Evolutionary conservation across 2,797 vertebrate genomes (phyloP).

Genomic region (Cynodonichthys magdalenae): DNA sequence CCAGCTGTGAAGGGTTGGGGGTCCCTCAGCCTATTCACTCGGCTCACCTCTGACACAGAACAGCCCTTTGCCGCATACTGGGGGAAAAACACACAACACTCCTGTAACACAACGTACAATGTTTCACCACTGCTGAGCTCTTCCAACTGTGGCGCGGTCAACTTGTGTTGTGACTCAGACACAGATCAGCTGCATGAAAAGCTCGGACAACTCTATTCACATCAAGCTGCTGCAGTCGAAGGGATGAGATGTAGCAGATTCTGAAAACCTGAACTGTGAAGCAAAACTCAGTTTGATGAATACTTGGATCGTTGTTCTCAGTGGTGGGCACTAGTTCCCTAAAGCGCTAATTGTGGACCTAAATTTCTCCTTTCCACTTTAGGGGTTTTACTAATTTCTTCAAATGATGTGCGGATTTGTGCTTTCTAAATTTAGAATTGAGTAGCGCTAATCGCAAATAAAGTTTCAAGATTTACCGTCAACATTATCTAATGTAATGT

Average conservation of each 20-base stretch:
- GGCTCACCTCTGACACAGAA: slow-evolving; percentile 76
- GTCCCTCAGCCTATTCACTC: slow-evolving; percentile 60
- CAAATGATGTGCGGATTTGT: no score
- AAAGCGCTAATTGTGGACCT: no score
- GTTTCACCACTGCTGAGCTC: slow-evolving; percentile 24
- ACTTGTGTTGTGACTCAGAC: slow-evolving; percentile 2
- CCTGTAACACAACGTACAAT: slow-evolving; percentile 43
- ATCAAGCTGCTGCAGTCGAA: not conserved
- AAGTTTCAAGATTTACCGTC: no score
- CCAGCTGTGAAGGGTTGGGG: slow-evolving; percentile 47
- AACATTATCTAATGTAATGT: no score
- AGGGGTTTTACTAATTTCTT: no score
- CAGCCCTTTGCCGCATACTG: slow-evolving; percentile 59
- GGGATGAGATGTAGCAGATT: not conserved
- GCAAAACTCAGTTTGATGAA: not conserved
- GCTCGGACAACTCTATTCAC: slow-evolving; percentile 5
- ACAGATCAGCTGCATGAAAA: slow-evolving; percentile 2
- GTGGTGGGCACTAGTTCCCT: no score
- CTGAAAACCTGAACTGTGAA: not conserved
- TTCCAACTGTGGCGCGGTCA: slow-evolving; percentile 19
- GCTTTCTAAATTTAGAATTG: no score
- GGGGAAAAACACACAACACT: slow-evolving; percentile 68
- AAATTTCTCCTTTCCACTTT: no score
- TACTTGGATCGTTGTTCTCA: slow-evolving; percentile 6
- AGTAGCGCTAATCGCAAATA: no score